Conservation (phyloP, 2,113 vertebrate genomes). For the Myiagra hebetior region DNA sequence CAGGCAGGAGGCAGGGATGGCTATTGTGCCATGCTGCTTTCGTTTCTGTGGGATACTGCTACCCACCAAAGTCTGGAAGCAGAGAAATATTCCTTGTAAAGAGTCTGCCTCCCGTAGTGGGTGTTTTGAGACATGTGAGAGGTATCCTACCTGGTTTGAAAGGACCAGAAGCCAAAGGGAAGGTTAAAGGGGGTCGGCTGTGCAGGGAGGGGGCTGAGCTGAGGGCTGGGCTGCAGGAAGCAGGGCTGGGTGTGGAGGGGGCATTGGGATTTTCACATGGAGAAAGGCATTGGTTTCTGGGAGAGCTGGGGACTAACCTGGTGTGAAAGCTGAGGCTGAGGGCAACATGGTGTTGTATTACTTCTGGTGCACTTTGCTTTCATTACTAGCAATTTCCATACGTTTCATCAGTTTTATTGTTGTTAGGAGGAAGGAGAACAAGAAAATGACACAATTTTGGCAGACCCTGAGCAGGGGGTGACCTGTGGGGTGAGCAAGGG, state of each 20-base stretch:
- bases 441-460: not conserved
- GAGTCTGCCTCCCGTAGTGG: not conserved
- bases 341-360: not conserved
- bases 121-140: not conserved
- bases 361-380: not conserved
- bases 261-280: not conserved
- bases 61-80: not conserved
- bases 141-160: not conserved
- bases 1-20: accelerated
- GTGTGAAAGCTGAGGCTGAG: not conserved
- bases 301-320: not conserved
- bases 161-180: not conserved
- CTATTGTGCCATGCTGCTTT: not conserved
- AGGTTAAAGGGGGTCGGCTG: accelerated
- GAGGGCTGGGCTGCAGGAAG: not conserved
- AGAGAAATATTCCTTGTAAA: not conserved
- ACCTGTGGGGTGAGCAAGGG: not conserved
- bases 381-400: not conserved
- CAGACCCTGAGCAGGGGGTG: not conserved
- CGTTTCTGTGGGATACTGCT: not conserved
- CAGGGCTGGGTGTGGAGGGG: not conserved
- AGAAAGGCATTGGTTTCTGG: not conserved
- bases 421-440: not conserved
- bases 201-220: not conserved
- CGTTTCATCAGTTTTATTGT: conserved; percentile 9